phyloP scores from a whole-genome alignment of 2,797 vertebrate species.

The Argyrosomus regius region DNA sequence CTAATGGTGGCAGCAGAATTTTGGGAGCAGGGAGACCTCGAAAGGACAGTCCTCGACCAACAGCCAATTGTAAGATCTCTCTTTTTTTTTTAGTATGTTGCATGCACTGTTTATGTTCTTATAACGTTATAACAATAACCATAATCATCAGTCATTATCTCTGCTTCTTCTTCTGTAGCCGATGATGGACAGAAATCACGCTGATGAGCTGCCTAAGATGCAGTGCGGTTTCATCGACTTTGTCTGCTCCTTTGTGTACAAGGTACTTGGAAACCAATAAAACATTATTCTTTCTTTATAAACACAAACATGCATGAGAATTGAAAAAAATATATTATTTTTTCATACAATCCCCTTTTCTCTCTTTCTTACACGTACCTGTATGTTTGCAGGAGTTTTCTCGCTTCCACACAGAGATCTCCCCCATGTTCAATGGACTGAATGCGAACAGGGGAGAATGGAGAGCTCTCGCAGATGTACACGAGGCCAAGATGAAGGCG shows the following conservation, averaged over 20 bases:
- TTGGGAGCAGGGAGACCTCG: constrained; percentile 96
- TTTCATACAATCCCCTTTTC: not conserved
- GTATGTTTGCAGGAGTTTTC: constrained; percentile 86
- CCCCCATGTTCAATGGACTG: constrained; percentile 88
- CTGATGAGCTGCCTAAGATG: constrained; percentile 93
- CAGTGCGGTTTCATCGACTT: constrained; percentile 97
- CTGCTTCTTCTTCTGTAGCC: constrained; percentile 81
- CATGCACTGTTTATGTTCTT: not conserved
- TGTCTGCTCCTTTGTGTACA: constrained; percentile 96
- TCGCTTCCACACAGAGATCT: constrained; percentile 90
- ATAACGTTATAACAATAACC: not conserved
- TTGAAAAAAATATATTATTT: too few relatives aligned
- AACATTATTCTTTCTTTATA: not conserved
- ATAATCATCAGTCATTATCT: not conserved
- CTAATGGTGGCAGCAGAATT: constrained; percentile 91
- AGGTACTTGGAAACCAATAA: constrained; percentile 80
- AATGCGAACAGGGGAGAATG: constrained; percentile 89
- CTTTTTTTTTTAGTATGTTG: not conserved
- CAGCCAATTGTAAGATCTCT: constrained; percentile 89
- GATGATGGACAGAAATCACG: constrained; percentile 97
- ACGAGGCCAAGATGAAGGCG: constrained; percentile 88
- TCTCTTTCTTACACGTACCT: not conserved
- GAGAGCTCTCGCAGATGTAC: constrained; percentile 89
- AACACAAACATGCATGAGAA: not conserved
- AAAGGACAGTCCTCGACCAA: constrained; percentile 92